These are phyloP conservation scores for Nezara viridula DNA, from an alignment of 2,888 invertebrate genomes.

Conservation along the genomic window DNA sequence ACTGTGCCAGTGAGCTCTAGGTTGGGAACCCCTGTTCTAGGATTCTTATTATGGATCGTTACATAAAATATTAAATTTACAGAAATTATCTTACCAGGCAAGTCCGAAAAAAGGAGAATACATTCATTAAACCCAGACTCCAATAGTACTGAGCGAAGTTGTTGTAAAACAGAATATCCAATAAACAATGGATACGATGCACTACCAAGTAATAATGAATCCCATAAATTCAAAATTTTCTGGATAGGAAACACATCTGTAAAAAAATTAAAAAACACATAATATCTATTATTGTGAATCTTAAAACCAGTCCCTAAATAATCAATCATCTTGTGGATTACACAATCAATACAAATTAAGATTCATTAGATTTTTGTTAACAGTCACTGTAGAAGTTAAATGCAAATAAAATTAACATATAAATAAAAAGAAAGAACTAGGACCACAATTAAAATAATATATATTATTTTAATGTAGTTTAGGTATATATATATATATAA, in stretches of 20 bases:
- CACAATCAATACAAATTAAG: background rate
- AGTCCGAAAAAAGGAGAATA: slow-evolving; percentile 96
- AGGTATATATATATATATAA: background rate
- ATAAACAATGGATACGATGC: slow-evolving; percentile 94
- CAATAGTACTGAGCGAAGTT: slow-evolving; percentile 86
- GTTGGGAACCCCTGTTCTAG: no score
- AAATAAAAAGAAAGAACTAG: background rate
- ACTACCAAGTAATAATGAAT: slow-evolving; percentile 92
- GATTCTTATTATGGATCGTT: background rate
- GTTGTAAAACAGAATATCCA: slow-evolving; percentile 92
- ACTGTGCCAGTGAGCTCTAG: no score
- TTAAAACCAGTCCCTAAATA: background rate
- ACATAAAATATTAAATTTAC: background rate
- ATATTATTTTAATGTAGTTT: background rate
- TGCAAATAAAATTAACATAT: background rate
- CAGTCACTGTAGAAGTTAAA: background rate
- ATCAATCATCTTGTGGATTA: background rate
- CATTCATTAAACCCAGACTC: slow-evolving; percentile 98
- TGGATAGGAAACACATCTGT: slow-evolving; percentile 97
- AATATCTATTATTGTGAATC: background rate
- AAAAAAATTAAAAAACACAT: slow-evolving; percentile 66
- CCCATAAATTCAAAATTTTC: slow-evolving; percentile 98
- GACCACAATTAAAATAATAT: background rate
- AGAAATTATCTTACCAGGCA: slow-evolving; percentile 75
- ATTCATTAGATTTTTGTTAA: background rate